These are phyloP conservation scores for Ophion ellenae DNA, from an alignment of 2,888 invertebrate genomes.

Conservation along the genomic window DNA sequence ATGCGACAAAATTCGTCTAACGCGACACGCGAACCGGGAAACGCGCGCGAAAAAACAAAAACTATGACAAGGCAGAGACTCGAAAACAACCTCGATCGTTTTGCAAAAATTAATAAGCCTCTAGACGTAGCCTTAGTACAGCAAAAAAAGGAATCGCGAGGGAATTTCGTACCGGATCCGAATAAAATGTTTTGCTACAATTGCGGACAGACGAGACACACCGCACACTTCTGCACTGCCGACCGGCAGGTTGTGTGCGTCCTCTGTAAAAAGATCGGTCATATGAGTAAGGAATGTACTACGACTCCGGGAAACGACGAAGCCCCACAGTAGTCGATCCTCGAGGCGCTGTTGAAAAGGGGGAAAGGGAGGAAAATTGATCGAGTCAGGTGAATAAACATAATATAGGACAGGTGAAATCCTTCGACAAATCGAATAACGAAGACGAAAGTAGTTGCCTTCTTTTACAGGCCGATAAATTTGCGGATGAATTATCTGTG, in stretches of 20 bases:
- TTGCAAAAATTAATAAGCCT: conserved; percentile 2
- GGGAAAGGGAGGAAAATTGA: conserved; percentile 3
- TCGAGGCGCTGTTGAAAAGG: conserved; percentile 30
- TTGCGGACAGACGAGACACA: conserved; percentile 46
- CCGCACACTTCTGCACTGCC: conserved; percentile 36
- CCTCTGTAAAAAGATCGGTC: conserved; percentile 19
- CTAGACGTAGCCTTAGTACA: neutral
- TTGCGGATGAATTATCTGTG: too few species aligned
- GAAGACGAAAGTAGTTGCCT: too few species aligned
- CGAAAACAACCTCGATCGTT: conserved; percentile 31
- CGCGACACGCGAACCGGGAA: too few species aligned
- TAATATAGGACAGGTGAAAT: conserved; percentile 8
- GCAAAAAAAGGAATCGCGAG: neutral
- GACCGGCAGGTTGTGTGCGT: conserved; percentile 38
- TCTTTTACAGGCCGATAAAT: too few species aligned
- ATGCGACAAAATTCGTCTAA: too few species aligned
- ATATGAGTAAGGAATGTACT: conserved; percentile 38
- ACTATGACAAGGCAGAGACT: conserved; percentile 39
- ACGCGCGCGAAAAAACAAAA: neutral
- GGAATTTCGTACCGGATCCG: neutral
- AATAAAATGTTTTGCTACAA: conserved; percentile 38
- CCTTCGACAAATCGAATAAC: neutral
- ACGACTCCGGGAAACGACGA: conserved; percentile 45
- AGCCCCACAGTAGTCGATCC: conserved; percentile 39
- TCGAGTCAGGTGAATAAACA: neutral